Evolutionary conservation across 1,140 invertebrate species (phyloP).

Genomic region (Mercenaria mercenaria): DNA sequence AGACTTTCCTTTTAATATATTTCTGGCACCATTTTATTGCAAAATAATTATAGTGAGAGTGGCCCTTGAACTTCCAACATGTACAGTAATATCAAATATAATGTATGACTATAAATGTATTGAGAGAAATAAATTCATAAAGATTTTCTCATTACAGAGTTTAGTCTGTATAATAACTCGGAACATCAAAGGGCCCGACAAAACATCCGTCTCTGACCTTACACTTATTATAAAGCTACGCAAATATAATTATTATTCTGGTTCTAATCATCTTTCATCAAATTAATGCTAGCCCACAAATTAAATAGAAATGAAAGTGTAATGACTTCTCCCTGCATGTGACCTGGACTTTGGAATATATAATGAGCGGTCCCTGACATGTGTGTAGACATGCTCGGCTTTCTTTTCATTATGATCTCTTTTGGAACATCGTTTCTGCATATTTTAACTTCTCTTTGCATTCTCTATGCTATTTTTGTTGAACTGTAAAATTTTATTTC

Average conservation of each 20-base stretch:
- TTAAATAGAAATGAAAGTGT: conserved; percentile 33
- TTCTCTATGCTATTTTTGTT: neutral
- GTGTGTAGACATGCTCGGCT: neutral
- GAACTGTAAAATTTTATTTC: conserved; percentile 32
- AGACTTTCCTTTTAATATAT: neutral
- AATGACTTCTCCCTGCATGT: conserved; percentile 21
- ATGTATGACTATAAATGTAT: conserved; percentile 17
- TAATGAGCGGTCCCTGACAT: conserved; percentile 17
- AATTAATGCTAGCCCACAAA: conserved; percentile 14
- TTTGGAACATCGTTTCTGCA: conserved; percentile 15
- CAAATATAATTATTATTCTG: conserved; percentile 28
- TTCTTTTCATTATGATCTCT: neutral
- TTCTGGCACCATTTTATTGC: conserved; percentile 12
- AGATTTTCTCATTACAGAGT: neutral
- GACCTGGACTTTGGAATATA: conserved; percentile 19
- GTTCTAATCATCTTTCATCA: neutral
- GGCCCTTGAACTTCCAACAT: neutral
- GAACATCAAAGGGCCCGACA: conserved; percentile 11
- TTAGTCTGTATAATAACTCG: conserved; percentile 18
- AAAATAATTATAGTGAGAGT: neutral
- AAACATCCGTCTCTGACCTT: conserved; percentile 19
- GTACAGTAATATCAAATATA: neutral
- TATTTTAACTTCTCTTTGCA: neutral
- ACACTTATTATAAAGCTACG: neutral
- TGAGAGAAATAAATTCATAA: conserved; percentile 42